Percentiles rank a stretch among this genome's conserved stretches.
These are phyloP conservation scores for Lycodopsis pacificus DNA, from an alignment of 2,797 vertebrate genomes.

Conservation along the genomic window DNA sequence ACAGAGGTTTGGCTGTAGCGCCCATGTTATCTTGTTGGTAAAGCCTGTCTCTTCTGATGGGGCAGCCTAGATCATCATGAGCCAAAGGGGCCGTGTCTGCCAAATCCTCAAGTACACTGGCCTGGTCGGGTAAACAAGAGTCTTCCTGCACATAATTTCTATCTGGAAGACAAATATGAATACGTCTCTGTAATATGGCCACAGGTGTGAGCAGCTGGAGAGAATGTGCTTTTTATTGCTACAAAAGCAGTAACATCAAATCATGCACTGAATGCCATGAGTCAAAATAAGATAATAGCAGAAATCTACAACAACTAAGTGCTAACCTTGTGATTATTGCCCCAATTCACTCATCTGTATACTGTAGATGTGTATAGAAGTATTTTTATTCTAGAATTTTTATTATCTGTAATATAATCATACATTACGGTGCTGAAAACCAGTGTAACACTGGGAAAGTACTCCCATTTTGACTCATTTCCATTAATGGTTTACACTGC, in stretches of 20 bases:
- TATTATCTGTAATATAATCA: conserved; percentile 23
- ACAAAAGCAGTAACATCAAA: conserved; percentile 77
- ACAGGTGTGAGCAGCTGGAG: conserved; percentile 86
- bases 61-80: conserved; percentile 84
- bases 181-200: conserved; percentile 81
- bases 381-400: conserved; percentile 10
- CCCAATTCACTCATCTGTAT: conserved; percentile 45
- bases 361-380: conserved; percentile 4
- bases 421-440: conserved; percentile 48
- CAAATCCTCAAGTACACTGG: conserved; percentile 82
- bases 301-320: conserved; percentile 32
- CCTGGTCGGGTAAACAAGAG: conserved; percentile 84
- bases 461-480: conserved; percentile 86
- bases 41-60: conserved; percentile 82
- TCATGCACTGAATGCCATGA: conserved; percentile 83
- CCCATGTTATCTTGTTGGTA: conserved; percentile 78
- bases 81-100: conserved; percentile 82
- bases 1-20: conserved; percentile 79
- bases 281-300: conserved; percentile 83
- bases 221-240: conserved; percentile 82
- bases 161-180: conserved; percentile 90
- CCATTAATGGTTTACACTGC: conserved; percentile 83
- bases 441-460: conserved; percentile 47
- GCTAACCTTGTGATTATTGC: conserved; percentile 42
- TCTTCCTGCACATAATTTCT: conserved; percentile 88